A percentile compares a stretch with the other conserved stretches of the same genome.
Conservation (phyloP, 2,888 invertebrate genomes). For the Ametastegia equiseti region DNA sequence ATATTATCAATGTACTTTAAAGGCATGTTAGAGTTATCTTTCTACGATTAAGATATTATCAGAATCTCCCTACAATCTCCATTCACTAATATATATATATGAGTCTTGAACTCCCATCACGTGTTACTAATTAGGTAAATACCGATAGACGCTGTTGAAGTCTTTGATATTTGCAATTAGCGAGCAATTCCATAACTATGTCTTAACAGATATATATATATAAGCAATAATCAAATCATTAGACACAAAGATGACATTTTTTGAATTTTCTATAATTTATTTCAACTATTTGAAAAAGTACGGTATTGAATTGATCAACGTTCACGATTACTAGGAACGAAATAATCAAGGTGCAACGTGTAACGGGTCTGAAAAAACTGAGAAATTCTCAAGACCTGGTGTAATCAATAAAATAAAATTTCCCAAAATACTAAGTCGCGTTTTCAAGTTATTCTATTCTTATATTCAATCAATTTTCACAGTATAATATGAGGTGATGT, state of each 20-base stretch:
- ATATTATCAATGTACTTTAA: constrained; percentile 33
- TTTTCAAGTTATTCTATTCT: neutral
- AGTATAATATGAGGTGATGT: no score
- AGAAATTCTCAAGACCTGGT: neutral
- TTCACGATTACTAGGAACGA: neutral
- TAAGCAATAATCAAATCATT: neutral
- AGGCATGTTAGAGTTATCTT: constrained; percentile 28
- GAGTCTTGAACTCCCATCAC: no score
- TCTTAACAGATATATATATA: neutral
- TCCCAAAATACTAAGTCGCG: neutral
- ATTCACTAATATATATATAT: no score
- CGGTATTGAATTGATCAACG: neutral
- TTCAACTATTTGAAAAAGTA: neutral
- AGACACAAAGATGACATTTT: neutral
- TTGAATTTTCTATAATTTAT: neutral
- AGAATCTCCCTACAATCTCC: no score
- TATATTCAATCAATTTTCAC: no score
- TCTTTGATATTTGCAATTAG: neutral
- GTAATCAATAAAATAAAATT: neutral
- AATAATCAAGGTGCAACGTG: neutral
- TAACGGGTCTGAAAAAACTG: neutral
- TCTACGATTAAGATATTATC: neutral
- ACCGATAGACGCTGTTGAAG: neutral
- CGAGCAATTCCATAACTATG: neutral
- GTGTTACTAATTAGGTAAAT: neutral